phyloP scores from a whole-genome alignment of 2,888 invertebrate species.

The Clistopyga incitator region DNA sequence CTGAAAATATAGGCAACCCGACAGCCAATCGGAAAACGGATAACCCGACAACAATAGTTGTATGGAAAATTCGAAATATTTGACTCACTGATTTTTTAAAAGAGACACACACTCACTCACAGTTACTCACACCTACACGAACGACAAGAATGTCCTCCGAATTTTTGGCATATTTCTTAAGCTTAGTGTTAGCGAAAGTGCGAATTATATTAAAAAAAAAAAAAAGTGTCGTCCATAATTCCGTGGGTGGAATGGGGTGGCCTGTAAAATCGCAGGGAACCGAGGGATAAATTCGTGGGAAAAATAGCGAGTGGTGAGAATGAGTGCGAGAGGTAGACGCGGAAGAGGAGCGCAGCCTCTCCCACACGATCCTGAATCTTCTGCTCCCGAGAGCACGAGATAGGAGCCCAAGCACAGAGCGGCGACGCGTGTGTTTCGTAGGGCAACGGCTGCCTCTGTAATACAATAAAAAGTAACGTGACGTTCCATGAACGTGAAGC shows the following conservation, averaged over 20 bases:
- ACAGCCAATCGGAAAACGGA: too few species aligned
- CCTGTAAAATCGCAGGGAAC: conserved; percentile 11
- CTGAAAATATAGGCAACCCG: too few species aligned
- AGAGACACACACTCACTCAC: too few species aligned
- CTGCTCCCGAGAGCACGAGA: conserved; percentile 8
- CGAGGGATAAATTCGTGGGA: conserved; percentile 21
- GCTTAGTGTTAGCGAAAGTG: too few species aligned
- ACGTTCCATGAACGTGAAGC: conserved; percentile 8
- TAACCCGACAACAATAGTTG: too few species aligned
- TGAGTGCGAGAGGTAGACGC: neutral
- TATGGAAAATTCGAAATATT: too few species aligned
- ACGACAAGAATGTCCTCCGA: too few species aligned
- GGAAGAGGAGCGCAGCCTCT: neutral
- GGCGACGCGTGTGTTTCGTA: conserved; percentile 9
- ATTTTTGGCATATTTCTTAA: too few species aligned
- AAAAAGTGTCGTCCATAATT: too few species aligned
- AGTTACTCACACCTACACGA: too few species aligned
- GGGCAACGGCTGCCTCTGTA: conserved; percentile 13
- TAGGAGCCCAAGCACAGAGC: conserved; percentile 1
- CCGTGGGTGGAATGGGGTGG: neutral
- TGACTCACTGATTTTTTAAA: too few species aligned
- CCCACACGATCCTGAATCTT: conserved; percentile 15
- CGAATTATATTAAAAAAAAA: too few species aligned
- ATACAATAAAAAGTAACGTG: conserved; percentile 36
- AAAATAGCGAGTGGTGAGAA: conserved; percentile 3